phyloP scores from a whole-genome alignment of 2,797 vertebrate genomes.

The Lagorchestes hirsutus region DNA sequence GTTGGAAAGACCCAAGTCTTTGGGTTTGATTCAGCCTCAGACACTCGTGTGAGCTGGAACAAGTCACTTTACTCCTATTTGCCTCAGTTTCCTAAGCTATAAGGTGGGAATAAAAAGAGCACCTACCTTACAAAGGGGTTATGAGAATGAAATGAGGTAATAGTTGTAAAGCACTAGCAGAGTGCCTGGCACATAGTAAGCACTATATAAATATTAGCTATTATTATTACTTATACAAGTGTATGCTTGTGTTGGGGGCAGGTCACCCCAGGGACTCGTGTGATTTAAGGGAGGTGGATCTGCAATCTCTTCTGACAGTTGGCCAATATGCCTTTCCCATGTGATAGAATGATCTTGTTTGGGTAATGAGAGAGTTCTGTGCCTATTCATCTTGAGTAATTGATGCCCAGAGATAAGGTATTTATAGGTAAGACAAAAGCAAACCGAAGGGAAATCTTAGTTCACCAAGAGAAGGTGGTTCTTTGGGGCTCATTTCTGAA shows the following conservation, averaged over 20 bases:
- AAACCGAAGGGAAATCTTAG: not conserved
- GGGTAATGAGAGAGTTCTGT: not conserved
- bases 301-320: not conserved
- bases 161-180: not conserved
- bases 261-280: not conserved
- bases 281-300: not conserved
- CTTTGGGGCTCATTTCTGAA: not conserved
- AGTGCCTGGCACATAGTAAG: not conserved
- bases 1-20: not conserved
- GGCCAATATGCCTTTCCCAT: not conserved
- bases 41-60: not conserved
- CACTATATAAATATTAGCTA: not conserved
- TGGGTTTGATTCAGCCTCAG: not conserved
- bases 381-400: not conserved
- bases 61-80: not conserved
- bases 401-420: not conserved
- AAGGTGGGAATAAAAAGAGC: not conserved
- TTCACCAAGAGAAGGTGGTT: not conserved
- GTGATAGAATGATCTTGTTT: not conserved
- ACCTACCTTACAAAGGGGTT: not conserved
- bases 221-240: not conserved
- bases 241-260: not conserved
- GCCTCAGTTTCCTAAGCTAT: not conserved
- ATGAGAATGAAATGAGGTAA: not conserved
- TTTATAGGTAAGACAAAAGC: not conserved